phyloP scores from a whole-genome alignment of 1,140 invertebrate genomes.

The Hylaeus anthracinus region DNA sequence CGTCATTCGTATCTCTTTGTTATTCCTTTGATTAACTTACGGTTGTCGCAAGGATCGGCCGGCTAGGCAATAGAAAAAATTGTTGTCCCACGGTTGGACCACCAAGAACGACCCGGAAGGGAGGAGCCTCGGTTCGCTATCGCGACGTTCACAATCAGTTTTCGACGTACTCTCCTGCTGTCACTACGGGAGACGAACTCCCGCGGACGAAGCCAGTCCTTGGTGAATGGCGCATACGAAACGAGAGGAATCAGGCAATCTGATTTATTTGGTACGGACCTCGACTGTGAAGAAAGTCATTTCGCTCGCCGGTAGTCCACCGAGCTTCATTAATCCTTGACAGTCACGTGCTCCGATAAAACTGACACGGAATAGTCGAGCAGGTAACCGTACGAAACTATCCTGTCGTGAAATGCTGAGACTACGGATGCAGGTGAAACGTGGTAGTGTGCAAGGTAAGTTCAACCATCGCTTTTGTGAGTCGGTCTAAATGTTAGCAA shows the following conservation, averaged over 20 bases:
- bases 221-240: conserved; percentile 26
- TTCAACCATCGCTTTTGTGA: too few relatives aligned
- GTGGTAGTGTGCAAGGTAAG: too few relatives aligned
- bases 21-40: too few relatives aligned
- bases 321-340: conserved; percentile 13
- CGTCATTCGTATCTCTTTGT: too few relatives aligned
- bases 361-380: not conserved
- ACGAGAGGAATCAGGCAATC: conserved; percentile 47
- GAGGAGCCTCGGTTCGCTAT: conserved; percentile 64
- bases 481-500: too few relatives aligned
- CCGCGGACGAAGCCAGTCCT: conserved; percentile 49
- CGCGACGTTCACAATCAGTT: conserved; percentile 69
- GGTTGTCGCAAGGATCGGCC: too few relatives aligned
- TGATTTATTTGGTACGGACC: conserved; percentile 45
- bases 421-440: too few relatives aligned
- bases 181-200: conserved; percentile 66
- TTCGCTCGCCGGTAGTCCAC: conserved; percentile 20
- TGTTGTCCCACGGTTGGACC: conserved; percentile 59
- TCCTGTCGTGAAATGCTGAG: too few relatives aligned
- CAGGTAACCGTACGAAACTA: not conserved
- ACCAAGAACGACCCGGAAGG: conserved; percentile 69
- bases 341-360: not conserved
- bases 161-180: conserved; percentile 53
- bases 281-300: conserved; percentile 12
- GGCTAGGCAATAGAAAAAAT: conserved; percentile 23